Evolutionary conservation across 2,113 vertebrate genomes (phyloP).

Genomic region (Bungarus multicinctus): DNA sequence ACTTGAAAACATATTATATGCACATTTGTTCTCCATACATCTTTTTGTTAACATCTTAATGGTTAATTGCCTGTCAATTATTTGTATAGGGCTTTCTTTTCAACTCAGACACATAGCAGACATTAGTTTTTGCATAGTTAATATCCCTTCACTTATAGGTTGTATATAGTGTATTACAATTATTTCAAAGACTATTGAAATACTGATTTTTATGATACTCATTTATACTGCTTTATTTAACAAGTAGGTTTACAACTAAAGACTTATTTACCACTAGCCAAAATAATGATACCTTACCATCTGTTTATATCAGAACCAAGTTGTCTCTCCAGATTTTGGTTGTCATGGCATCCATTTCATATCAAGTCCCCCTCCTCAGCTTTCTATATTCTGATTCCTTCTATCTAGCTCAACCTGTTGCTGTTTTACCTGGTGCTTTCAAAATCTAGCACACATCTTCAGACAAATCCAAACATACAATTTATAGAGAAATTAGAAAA

Average conservation of each 20-base stretch:
- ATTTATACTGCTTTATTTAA: background rate
- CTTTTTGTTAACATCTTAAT: background rate
- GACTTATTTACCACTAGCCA: background rate
- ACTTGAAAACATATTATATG: background rate
- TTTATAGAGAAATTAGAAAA: background rate
- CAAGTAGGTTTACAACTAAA: background rate
- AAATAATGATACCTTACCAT: background rate
- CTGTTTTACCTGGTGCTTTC: background rate
- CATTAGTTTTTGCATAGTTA: background rate
- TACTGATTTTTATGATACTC: background rate
- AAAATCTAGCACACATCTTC: background rate
- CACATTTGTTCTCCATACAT: background rate
- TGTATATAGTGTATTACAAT: background rate
- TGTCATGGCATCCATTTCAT: constrained; percentile 62
- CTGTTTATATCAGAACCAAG: constrained; percentile 27
- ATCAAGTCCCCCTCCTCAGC: background rate
- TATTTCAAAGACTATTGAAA: background rate
- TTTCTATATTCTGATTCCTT: constrained; percentile 25
- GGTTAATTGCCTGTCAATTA: background rate
- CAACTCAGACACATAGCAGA: background rate
- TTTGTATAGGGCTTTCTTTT: background rate
- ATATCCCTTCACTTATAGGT: background rate
- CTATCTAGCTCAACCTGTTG: constrained; percentile 23
- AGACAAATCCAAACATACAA: background rate
- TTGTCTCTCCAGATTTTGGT: constrained; percentile 66